Evolutionary conservation across 1,140 invertebrate species (phyloP).

Genomic region (Euglossa dilemma): DNA sequence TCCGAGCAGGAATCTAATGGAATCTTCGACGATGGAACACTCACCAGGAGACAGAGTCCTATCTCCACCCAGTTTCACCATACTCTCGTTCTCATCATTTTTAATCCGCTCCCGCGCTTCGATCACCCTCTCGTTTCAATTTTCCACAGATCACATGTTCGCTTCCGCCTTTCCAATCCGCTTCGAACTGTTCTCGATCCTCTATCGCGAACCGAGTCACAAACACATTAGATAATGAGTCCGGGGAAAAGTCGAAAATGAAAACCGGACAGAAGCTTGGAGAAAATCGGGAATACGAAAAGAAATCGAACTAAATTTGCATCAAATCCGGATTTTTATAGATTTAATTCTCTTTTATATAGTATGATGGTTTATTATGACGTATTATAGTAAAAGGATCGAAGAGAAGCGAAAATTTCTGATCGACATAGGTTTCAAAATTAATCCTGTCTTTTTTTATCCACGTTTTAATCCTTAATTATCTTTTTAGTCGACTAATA

Average conservation of each 20-base stretch:
- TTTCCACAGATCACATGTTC: conserved; percentile 1
- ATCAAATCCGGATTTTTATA: too few relatives aligned
- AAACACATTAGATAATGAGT: neutral
- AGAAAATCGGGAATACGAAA: neutral
- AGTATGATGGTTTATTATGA: too few relatives aligned
- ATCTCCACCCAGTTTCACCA: neutral
- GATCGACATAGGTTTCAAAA: too few relatives aligned
- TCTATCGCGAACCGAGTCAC: neutral
- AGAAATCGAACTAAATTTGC: too few relatives aligned
- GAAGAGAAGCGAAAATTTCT: too few relatives aligned
- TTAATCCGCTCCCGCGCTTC: neutral
- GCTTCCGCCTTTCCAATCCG: neutral
- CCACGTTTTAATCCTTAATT: too few relatives aligned
- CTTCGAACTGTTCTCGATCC: neutral
- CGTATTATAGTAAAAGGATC: too few relatives aligned
- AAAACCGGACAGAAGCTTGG: neutral
- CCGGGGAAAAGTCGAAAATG: neutral
- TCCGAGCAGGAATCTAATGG: neutral
- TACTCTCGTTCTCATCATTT: neutral
- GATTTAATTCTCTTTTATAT: too few relatives aligned
- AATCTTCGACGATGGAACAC: neutral
- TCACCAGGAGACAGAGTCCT: neutral
- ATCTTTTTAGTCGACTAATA: too few relatives aligned
- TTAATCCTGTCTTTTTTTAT: too few relatives aligned
- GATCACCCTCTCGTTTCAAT: neutral